Conservation (phyloP, 2,888 invertebrate genomes). For the Stenolophus ochropezus region DNA sequence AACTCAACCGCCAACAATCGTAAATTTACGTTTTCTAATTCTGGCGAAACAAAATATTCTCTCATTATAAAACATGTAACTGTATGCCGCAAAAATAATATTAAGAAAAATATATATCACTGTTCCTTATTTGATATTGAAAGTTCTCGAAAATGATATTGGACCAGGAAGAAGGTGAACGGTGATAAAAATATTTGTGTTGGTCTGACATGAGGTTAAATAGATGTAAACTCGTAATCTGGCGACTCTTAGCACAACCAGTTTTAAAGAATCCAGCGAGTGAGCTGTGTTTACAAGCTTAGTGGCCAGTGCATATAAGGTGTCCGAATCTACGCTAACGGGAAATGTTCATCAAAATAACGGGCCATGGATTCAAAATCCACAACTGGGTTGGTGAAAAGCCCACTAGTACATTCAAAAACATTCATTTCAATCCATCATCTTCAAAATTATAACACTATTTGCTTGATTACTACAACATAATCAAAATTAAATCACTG, state of each 20-base stretch:
- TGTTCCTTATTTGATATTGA: no score
- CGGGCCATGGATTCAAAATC: background rate
- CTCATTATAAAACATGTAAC: no score
- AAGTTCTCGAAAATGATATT: background rate
- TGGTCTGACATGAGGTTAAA: slow-evolving; percentile 7
- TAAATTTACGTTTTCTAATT: no score
- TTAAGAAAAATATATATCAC: no score
- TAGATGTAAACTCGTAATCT: slow-evolving; percentile 12
- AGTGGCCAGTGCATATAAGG: background rate
- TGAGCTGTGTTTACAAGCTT: background rate
- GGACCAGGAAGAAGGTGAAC: background rate
- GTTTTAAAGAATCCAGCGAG: slow-evolving; percentile 42
- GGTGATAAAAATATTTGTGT: slow-evolving; percentile 9
- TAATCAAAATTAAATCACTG: no score
- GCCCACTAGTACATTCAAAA: no score
- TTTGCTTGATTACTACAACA: no score
- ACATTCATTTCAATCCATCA: no score
- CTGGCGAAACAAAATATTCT: no score
- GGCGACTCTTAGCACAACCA: slow-evolving; percentile 36
- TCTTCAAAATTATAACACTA: no score
- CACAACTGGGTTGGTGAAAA: background rate
- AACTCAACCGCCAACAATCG: no score
- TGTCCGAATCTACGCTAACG: background rate
- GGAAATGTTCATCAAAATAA: background rate
- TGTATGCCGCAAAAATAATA: no score